Evolutionary conservation across 1,140 invertebrate species (phyloP), one percentile per base, ranked within the genome.

Genomic region (Drusus annulatus): DNA sequence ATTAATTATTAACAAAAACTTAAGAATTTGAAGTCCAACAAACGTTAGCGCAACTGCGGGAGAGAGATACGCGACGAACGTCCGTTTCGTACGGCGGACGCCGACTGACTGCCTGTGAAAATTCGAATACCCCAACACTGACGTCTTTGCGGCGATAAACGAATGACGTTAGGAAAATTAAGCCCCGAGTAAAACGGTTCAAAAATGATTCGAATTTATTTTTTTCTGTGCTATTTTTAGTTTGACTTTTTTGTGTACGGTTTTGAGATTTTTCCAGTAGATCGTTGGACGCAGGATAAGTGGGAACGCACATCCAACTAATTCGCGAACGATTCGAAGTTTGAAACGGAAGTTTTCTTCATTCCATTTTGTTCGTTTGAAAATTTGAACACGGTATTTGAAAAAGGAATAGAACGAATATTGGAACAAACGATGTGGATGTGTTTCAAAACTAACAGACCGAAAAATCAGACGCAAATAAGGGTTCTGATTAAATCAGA

Each of bases 1-100:
- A 71, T 71, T 71, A 51, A 71, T 71, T 69, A 51, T 69, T 71
- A 71, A 71, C 68, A 71, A 71, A 71, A 17, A 71, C 68, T 65
- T 65, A 45, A 45, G 36, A 45, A 45, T 15, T 15, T 6, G 17
- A 0, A 21, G 19, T 60, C 17, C 56, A 56, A 45, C 36, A 17
- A 56, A 23, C 28, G 23, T 65, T n/a, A 31, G 62, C 21, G 62
- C 62, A 19, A 19, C 21, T 31, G 2, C 8, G 28, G 68, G 45
- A 51, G 45, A 50, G 16, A 21, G 52, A 71, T 6, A 19, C 68
- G 68, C 68, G 68, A 71, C 68, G 7, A 28, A 71, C 68, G 68
- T 16, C 36, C 68, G 50, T 52, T 7, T 10, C 7, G 7, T 19
- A 17, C 68, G 68, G 68, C 68, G 6, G 50, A 13, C 50, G 68